phyloP scores from a whole-genome alignment of 2,113 vertebrate genomes.

The Crotalus viridis region DNA sequence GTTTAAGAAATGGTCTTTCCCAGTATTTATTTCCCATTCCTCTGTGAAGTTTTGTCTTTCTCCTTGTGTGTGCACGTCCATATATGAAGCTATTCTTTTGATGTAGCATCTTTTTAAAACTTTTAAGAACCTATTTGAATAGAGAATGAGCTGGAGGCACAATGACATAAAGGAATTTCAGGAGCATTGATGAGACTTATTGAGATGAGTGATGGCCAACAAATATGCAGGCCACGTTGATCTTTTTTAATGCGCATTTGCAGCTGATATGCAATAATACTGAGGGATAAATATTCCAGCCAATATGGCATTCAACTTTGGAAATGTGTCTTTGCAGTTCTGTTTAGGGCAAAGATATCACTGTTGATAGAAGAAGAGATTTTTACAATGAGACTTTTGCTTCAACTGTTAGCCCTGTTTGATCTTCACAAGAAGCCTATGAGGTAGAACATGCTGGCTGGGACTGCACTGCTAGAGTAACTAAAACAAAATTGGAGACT shows the following conservation, averaged over 20 bases:
- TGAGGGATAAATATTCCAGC: not conserved
- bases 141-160: not conserved
- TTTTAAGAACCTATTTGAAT: not conserved
- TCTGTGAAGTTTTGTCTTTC: not conserved
- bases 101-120: not conserved
- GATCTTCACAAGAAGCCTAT: not conserved
- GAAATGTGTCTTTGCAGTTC: not conserved
- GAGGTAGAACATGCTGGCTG: not conserved
- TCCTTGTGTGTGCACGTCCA: not conserved
- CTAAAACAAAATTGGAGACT: not conserved
- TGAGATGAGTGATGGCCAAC: not conserved
- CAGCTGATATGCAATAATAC: not conserved
- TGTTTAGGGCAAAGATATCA: not conserved
- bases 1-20: not conserved
- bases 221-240: not conserved
- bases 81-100: not conserved
- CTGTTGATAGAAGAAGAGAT: not conserved
- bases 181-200: not conserved
- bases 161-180: not conserved
- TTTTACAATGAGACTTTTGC: not conserved
- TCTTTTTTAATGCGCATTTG: not conserved
- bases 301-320: not conserved
- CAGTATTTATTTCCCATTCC: slow-evolving; percentile 9
- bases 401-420: not conserved
- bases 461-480: not conserved